These are phyloP conservation scores for Ctenosaura bakeri DNA, from an alignment of 2,797 vertebrate species.

Conservation along the genomic window DNA sequence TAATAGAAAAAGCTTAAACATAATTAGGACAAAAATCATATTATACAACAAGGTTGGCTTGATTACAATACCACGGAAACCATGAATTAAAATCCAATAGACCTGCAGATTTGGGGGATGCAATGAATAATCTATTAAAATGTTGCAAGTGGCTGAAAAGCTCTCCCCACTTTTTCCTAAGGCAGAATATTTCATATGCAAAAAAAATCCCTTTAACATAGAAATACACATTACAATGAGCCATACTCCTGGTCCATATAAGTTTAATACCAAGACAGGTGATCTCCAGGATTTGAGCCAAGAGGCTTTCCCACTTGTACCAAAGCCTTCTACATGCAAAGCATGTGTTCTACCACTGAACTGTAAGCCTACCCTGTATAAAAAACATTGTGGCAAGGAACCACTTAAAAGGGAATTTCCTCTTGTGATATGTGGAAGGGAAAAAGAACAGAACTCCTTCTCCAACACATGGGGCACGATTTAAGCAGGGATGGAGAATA, in stretches of 20 bases:
- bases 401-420: background rate
- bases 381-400: background rate
- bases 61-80: background rate
- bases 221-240: background rate
- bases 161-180: background rate
- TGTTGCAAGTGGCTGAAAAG: background rate
- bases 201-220: background rate
- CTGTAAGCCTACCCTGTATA: background rate
- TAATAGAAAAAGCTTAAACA: background rate
- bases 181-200: background rate
- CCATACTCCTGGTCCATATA: background rate
- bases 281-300: background rate
- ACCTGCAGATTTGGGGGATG: background rate
- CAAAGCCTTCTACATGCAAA: background rate
- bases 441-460: background rate
- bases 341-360: background rate
- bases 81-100: background rate
- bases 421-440: background rate
- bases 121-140: background rate
- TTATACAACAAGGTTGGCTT: background rate
- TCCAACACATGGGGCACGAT: background rate
- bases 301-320: background rate
- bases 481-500: background rate
- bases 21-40: background rate
- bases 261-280: background rate